phyloP scores from a whole-genome alignment of 2,797 vertebrate genomes.

The Myotis daubentonii region DNA sequence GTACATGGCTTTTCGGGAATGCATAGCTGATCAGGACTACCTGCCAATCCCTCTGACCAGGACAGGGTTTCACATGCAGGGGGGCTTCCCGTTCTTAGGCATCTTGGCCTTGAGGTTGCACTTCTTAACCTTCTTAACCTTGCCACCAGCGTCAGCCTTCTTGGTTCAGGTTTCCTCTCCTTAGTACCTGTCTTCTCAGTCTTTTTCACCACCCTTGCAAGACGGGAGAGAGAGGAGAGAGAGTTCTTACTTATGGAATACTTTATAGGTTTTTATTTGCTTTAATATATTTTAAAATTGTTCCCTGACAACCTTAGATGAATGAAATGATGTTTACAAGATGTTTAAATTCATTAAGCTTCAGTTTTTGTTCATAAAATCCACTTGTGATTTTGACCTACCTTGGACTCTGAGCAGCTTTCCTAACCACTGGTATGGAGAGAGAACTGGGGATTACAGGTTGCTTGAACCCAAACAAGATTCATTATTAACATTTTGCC shows the following conservation, averaged over 20 bases:
- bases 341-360: background rate
- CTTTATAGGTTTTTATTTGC: background rate
- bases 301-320: background rate
- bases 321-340: constrained; percentile 9
- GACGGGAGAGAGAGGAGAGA: background rate
- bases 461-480: background rate
- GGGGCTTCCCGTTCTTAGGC: background rate
- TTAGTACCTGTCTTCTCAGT: background rate
- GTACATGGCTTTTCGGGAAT: background rate
- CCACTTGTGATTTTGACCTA: background rate
- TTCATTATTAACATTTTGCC: background rate
- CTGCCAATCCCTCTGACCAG: background rate
- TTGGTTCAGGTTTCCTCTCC: background rate
- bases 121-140: background rate
- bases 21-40: background rate
- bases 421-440: background rate
- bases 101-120: background rate
- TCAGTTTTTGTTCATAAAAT: constrained; percentile 17
- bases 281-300: background rate
- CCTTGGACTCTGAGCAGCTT: background rate
- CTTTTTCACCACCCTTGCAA: background rate
- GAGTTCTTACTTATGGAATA: background rate
- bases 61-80: background rate
- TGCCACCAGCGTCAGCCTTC: background rate
- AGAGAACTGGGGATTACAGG: background rate